Percentiles rank a stretch among this genome's conserved stretches.
These are phyloP conservation scores for Caranx ignobilis DNA, from an alignment of 2,113 vertebrate species.

Conservation along the genomic window DNA sequence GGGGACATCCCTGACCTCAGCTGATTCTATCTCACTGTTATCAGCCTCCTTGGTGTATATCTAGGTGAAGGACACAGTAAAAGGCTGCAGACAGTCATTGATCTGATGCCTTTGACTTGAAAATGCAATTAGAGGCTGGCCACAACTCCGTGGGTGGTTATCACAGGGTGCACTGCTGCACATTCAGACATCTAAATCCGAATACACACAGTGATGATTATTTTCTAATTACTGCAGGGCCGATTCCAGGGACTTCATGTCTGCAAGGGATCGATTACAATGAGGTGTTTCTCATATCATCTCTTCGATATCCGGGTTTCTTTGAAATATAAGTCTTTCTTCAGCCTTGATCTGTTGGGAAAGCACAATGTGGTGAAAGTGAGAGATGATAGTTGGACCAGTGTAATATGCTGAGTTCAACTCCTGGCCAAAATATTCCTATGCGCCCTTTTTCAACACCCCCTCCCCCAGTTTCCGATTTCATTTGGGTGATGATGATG, in stretches of 20 bases:
- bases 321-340: background rate
- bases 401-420: slow-evolving; percentile 10
- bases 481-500: background rate
- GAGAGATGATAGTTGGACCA: background rate
- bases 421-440: slow-evolving; percentile 7
- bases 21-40: slow-evolving; percentile 68
- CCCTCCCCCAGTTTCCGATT: slow-evolving; percentile 1
- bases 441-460: slow-evolving; percentile 8
- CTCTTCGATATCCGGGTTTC: background rate
- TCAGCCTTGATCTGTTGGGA: background rate
- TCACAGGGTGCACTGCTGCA: slow-evolving; percentile 30
- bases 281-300: slow-evolving; percentile 15
- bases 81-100: slow-evolving; percentile 66
- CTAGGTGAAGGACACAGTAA: slow-evolving; percentile 64
- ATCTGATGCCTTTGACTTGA: slow-evolving; percentile 72
- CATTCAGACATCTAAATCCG: slow-evolving; percentile 57
- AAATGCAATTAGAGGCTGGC: slow-evolving; percentile 74
- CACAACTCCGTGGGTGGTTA: slow-evolving; percentile 65
- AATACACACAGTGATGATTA: slow-evolving; percentile 40
- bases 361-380: background rate
- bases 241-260: slow-evolving; percentile 47
- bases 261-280: background rate
- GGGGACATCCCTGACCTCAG: slow-evolving; percentile 59
- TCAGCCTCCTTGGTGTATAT: slow-evolving; percentile 49
- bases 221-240: slow-evolving; percentile 57